These are phyloP conservation scores for Empis stercorea DNA, from an alignment of 2,888 invertebrate genomes.

Conservation along the genomic window DNA sequence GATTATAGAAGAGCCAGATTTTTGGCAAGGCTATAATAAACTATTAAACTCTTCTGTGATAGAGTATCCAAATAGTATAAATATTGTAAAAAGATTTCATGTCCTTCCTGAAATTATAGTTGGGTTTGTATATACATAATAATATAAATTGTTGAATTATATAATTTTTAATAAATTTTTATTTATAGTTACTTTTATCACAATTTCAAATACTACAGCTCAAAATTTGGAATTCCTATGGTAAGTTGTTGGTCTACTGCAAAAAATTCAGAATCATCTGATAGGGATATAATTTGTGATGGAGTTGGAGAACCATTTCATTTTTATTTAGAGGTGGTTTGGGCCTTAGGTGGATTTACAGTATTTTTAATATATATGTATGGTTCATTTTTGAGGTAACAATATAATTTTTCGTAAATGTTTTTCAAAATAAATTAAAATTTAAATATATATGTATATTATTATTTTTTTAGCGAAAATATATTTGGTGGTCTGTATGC, in stretches of 20 bases:
- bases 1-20: conserved; percentile 51
- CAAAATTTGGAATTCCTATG: conserved; percentile 13
- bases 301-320: conserved; percentile 68
- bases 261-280: conserved; percentile 36
- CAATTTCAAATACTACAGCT: conserved; percentile 13
- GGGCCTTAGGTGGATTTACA: conserved; percentile 60
- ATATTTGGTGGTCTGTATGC: conserved; percentile 61
- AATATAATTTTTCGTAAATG: no score
- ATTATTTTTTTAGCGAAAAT: conserved; percentile 44
- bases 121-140: conserved; percentile 20
- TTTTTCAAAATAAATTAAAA: no score
- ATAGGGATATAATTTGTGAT: conserved; percentile 51
- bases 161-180: background rate
- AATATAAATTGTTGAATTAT: conserved; percentile 1
- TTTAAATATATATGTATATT: no score
- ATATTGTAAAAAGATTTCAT: conserved; percentile 70
- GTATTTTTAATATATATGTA: conserved; percentile 53
- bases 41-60: conserved; percentile 61
- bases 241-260: conserved; percentile 39
- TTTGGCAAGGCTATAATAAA: conserved; percentile 48
- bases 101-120: conserved; percentile 66
- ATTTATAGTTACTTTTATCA: conserved; percentile 12
- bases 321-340: conserved; percentile 69
- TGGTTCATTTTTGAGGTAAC: conserved; percentile 51
- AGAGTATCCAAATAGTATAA: conserved; percentile 68